phyloP scores from a whole-genome alignment of 2,888 invertebrate species.

The Cerastoderma edule region DNA sequence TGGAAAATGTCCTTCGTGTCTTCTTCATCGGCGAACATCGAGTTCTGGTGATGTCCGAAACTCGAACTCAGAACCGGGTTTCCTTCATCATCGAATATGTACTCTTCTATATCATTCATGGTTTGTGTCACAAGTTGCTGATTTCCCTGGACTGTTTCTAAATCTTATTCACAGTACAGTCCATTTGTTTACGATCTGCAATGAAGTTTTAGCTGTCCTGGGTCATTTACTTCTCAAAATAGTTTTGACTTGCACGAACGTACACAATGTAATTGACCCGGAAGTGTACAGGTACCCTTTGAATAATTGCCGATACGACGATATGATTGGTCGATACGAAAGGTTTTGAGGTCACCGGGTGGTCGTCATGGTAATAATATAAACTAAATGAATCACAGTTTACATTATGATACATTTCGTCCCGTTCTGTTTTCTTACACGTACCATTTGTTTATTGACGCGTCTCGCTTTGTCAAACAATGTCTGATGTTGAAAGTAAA shows the following conservation, averaged over 20 bases:
- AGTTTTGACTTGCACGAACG: conserved; percentile 19
- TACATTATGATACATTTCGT: conserved; percentile 10
- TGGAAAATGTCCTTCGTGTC: conserved; percentile 73
- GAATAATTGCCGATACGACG: conserved; percentile 30
- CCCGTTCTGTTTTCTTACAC: conserved; percentile 17
- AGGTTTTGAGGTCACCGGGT: conserved; percentile 16
- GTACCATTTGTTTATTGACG: neutral
- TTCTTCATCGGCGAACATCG: conserved; percentile 55
- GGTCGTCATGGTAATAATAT: conserved; percentile 49
- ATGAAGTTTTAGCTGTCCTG: neutral
- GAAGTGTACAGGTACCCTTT: conserved; percentile 37
- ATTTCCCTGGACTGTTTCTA: neutral
- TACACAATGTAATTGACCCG: conserved; percentile 47
- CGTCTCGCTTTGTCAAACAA: conserved; percentile 77
- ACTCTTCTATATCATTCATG: conserved; percentile 64
- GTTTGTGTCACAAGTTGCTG: neutral
- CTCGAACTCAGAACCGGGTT: conserved; percentile 59
- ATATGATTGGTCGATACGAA: conserved; percentile 42
- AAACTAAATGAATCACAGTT: conserved; percentile 38
- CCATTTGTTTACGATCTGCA: neutral
- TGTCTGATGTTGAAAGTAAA: too few relatives aligned
- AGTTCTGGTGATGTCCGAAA: conserved; percentile 37
- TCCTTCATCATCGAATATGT: conserved; percentile 71
- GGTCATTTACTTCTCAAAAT: neutral
- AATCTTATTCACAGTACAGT: neutral